These are phyloP conservation scores for Enteromius trimaculatus DNA, from an alignment of 2,797 vertebrate genomes.

Conservation along the genomic window DNA sequence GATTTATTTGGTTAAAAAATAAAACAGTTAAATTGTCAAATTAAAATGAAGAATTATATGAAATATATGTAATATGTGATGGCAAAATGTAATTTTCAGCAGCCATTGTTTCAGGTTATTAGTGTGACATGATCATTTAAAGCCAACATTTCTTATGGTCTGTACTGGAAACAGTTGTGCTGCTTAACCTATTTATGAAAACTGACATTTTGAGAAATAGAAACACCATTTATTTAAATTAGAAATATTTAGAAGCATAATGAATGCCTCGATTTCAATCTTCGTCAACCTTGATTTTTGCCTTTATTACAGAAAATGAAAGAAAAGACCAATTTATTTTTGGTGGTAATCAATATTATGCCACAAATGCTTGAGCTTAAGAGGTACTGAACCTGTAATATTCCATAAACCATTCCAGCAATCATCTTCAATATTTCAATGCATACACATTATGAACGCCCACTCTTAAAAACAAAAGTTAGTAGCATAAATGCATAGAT, in stretches of 20 bases:
- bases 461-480: background rate
- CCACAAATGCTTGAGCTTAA: background rate
- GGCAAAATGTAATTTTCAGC: background rate
- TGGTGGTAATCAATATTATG: background rate
- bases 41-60: background rate
- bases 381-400: background rate
- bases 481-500: background rate
- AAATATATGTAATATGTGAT: background rate
- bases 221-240: background rate
- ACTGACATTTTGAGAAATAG: background rate
- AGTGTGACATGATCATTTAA: background rate
- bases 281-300: background rate
- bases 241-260: background rate
- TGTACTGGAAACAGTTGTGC: background rate
- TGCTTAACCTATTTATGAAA: background rate
- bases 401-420: background rate
- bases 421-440: conserved; percentile 14
- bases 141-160: background rate
- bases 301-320: background rate
- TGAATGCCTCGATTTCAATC: too few species aligned
- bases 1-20: background rate
- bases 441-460: background rate
- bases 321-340: background rate
- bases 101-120: background rate
- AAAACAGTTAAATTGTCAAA: background rate